Evolutionary conservation across 2,888 invertebrate genomes (phyloP).

Genomic region (Abrostola tripartita): DNA sequence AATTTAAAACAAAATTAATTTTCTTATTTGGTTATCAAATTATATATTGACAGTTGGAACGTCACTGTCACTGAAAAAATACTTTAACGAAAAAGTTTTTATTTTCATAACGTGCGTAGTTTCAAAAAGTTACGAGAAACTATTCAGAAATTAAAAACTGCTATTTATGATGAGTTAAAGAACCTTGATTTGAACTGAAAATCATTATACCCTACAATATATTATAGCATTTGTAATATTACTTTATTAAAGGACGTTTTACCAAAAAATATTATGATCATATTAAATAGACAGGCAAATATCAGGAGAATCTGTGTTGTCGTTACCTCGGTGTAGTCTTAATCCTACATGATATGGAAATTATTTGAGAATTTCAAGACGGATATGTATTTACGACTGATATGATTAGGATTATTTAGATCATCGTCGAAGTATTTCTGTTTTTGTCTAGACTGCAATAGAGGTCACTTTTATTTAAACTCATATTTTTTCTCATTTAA

Average conservation of each 20-base stretch:
- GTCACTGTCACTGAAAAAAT: constrained; percentile 39
- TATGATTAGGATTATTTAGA: constrained; percentile 30
- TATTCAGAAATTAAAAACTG: too few species aligned
- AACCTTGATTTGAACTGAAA: too few species aligned
- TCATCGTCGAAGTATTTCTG: constrained; percentile 29
- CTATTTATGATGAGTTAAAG: too few species aligned
- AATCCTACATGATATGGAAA: constrained; percentile 10
- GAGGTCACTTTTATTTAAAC: constrained; percentile 4
- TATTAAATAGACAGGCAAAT: too few species aligned
- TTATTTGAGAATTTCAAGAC: constrained; percentile 23
- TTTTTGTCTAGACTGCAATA: constrained; percentile 28
- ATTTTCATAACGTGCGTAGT: not conserved
- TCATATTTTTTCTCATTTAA: not conserved
- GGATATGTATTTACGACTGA: constrained; percentile 24
- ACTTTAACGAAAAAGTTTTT: constrained; percentile 10
- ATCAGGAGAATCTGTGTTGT: not conserved
- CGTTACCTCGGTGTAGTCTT: not conserved
- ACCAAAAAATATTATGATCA: too few species aligned
- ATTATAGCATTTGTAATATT: too few species aligned
- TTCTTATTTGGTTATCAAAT: constrained; percentile 28
- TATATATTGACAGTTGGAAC: constrained; percentile 36
- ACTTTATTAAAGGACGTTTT: too few species aligned
- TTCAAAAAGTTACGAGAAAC: constrained; percentile 17
- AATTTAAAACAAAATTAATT: constrained; percentile 48
- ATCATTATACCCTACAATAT: too few species aligned